These are phyloP conservation scores for Virgularia gustaviana DNA, from an alignment of 92 coral and sea anemone species.

Conservation along the genomic window DNA sequence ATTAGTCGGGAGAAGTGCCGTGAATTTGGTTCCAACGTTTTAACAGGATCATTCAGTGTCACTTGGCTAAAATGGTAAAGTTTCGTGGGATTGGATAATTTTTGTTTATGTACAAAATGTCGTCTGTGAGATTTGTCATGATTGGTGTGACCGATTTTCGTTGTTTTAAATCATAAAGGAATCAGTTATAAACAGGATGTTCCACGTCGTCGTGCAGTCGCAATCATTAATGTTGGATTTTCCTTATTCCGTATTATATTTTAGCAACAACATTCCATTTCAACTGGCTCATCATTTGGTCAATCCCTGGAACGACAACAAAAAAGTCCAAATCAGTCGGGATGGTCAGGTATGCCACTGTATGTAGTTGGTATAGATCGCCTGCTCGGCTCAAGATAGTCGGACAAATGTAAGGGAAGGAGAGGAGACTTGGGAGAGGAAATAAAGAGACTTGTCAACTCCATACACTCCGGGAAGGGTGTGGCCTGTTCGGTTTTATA, in stretches of 20 bases:
- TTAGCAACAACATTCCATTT: constrained; percentile 88
- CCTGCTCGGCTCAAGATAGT: no score
- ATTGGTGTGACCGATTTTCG: no score
- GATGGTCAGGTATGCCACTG: constrained; percentile 99
- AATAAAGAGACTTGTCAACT: no score
- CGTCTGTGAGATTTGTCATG: background rate
- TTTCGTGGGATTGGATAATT: no score
- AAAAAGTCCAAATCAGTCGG: constrained; percentile 96
- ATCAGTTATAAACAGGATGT: background rate
- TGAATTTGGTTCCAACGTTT: constrained; percentile 90
- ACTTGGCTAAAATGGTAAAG: constrained; percentile 89
- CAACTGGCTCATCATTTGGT: constrained; percentile 89
- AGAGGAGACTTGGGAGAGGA: no score
- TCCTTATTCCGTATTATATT: background rate
- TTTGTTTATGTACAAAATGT: no score
- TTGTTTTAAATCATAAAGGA: background rate
- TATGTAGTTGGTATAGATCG: no score
- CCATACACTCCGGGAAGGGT: no score
- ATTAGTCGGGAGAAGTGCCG: constrained; percentile 94
- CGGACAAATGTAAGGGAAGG: no score
- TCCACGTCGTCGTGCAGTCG: background rate
- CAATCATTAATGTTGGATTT: background rate
- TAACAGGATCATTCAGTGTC: constrained; percentile 85
- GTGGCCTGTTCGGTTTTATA: no score
- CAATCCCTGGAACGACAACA: constrained; percentile 97